Evolutionary conservation across 2,797 vertebrate genomes (phyloP), one percentile per base, ranked within the genome.

Genomic region (Knipowitschia caucasica): DNA sequence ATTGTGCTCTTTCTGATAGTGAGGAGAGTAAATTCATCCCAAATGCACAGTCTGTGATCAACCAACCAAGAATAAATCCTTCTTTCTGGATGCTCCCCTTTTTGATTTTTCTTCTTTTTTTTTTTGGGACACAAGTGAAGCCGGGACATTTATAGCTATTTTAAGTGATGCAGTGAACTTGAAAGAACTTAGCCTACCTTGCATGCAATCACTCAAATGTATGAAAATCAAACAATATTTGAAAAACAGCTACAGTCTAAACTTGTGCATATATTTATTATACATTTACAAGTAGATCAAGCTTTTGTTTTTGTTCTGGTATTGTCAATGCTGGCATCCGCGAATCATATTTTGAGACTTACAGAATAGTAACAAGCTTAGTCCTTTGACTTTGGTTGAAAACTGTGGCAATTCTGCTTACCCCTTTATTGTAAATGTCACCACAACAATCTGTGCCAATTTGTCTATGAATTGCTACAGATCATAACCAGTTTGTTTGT

Each of bases 21-120:
- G 53, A 74, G 54, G 51, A 74, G 51, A 50, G 64, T 43, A 72
- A 53, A 71, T 73, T 67, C 60, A 71, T 55, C 75, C 38, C 36
- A 61, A 73, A 46, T 63, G 70, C 64, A 42, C 40, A 67, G 67
- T 39, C 62, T 78, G 64, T 72, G 69, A 82, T 78, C 73, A 73
- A 64, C 64, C 74, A 73, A 78, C 57, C 67, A 64, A 69, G n/a
- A 67, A n/a, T n/a, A 35, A 56, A 63, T 63, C 52, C 43, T 39
- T 73, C 49, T 67, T 36, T 64, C 53, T 34, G n/a, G n/a, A n/a
- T n/a, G 26, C 29, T 49, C 39, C 26, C 14, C 53, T 47, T 47
- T 50, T 12, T 34, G 4, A 11, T 52, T 53, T 53, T 17, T 51
- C 35, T 20, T 38, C n/a, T n/a, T 56, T 58, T 56, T 53, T 44